Conservation (phyloP, 1,140 invertebrate genomes). For the Lamellibrachia luymesi region DNA sequence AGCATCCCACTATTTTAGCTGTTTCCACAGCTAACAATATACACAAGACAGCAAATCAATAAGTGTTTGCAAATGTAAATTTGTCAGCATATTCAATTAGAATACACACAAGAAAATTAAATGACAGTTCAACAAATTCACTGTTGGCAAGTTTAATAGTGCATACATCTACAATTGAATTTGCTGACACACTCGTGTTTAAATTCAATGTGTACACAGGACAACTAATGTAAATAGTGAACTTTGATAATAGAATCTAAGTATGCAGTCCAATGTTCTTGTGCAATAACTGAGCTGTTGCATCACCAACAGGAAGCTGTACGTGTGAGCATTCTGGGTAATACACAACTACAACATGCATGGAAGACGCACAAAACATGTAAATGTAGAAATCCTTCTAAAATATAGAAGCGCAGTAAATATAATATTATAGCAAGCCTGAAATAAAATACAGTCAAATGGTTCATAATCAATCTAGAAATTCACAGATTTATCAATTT, state of each 20-base stretch:
- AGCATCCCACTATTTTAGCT: too few species aligned
- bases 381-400: too few species aligned
- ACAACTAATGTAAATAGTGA: too few species aligned
- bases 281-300: background rate
- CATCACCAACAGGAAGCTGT: background rate
- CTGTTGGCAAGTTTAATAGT: background rate
- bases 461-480: background rate
- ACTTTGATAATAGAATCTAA: too few species aligned
- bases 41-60: too few species aligned
- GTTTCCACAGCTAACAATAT: too few species aligned
- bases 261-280: background rate
- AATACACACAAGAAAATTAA: background rate
- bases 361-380: too few species aligned
- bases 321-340: background rate
- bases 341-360: background rate
- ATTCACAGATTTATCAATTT: background rate
- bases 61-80: background rate
- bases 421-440: background rate
- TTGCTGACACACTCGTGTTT: background rate
- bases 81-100: background rate
- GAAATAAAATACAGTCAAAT: background rate
- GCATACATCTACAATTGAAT: background rate
- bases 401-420: too few species aligned
- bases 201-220: background rate
- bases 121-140: background rate